These are phyloP conservation scores for Tautogolabrus adspersus DNA, from an alignment of 2,113 vertebrate species.

Conservation along the genomic window DNA sequence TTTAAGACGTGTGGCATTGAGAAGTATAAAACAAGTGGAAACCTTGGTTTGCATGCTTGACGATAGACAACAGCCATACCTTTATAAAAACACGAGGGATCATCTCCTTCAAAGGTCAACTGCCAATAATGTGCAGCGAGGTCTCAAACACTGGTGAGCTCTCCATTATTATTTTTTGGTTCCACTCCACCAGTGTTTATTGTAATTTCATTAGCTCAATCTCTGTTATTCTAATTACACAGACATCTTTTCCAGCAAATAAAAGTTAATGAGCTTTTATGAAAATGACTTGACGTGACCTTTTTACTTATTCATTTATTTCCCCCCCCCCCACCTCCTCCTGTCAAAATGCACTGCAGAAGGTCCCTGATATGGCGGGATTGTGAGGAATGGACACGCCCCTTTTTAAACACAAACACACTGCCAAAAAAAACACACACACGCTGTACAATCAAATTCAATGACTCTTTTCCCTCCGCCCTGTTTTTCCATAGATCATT, in stretches of 20 bases:
- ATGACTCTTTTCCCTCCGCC: conserved; percentile 7
- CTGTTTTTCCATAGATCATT: conserved; percentile 72
- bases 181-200: conserved; percentile 72
- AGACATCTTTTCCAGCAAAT: conserved; percentile 75
- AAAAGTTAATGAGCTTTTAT: conserved; percentile 83
- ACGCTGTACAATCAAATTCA: conserved; percentile 55
- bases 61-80: not conserved
- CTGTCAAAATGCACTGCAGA: conserved; percentile 44
- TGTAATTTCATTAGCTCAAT: conserved; percentile 77
- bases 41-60: not conserved
- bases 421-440: conserved; percentile 28
- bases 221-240: conserved; percentile 80
- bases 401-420: conserved; percentile 28
- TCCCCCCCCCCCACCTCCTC: conserved; percentile 13
- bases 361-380: conserved; percentile 6
- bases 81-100: conserved; percentile 20
- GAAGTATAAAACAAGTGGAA: too few species aligned
- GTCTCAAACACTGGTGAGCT: conserved; percentile 47
- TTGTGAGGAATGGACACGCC: conserved; percentile 5
- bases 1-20: too few species aligned
- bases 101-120: conserved; percentile 73
- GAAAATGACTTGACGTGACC: conserved; percentile 78
- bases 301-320: conserved; percentile 78
- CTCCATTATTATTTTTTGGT: conserved; percentile 58
- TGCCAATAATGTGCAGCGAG: conserved; percentile 61